Evolutionary conservation across 2,888 invertebrate species (phyloP), one percentile per base, ranked within the genome.

Genomic region (Hypselothyrea guttata): DNA sequence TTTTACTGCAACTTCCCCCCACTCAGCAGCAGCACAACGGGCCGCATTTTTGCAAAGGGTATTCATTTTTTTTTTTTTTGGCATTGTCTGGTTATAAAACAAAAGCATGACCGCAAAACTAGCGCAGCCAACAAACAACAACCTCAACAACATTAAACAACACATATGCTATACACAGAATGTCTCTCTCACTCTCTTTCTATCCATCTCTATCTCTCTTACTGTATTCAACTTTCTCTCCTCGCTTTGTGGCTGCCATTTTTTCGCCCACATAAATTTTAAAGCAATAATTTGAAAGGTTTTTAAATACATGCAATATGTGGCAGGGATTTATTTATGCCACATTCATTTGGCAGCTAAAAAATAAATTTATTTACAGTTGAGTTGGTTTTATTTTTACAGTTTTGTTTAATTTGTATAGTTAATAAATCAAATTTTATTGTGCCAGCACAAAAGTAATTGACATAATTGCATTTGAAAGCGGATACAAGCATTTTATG

Each of bases 31-130:
- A 12, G 16, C 4, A 15, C 9, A 8, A 16, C 13, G 46, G 41
- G 54, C 61, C 54, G 41, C 56, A 64, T 59, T 73, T 71, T 52
- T 56, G 70, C 48, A 45, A 41, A 42, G 44, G 11, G 47, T 73
- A 67, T 51, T 33, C 18, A 8, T 27, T 12, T 34, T 33, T 12
- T 27, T 45, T 53, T 28, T 8, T 12, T 8, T 12, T 55, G 52
- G 54, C 66, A 63, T 84, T 78, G 78, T 84, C 75, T 82, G 64
- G 56, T 41, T 57, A 27, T 48, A 62, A 66, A 78, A 84, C 85
- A 78, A 78, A 68, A 67, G 46, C 64, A 57, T 16, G 67, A 74
- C 78, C 78, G 59, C 85, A 82, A 57, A 84, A 84, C 74, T 82
- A 71, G 85, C 57, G 65, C 67, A 84, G 70, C 82, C 76, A 83